Percentiles rank a stretch among this genome's conserved stretches.
These are phyloP conservation scores for Bombus vancouverensis DNA, from an alignment of 1,140 invertebrate genomes.

Conservation along the genomic window DNA sequence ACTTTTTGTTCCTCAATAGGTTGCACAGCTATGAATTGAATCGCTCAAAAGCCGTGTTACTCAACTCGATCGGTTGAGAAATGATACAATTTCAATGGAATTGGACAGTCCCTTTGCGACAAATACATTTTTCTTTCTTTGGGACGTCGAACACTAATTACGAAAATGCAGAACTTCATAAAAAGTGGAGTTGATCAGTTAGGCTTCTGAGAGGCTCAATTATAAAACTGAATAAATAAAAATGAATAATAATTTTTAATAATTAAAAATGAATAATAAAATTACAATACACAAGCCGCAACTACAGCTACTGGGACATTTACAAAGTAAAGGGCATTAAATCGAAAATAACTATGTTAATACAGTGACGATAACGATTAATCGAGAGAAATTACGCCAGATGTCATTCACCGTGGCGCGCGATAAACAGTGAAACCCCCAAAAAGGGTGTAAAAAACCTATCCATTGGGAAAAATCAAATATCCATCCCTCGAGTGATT, in stretches of 20 bases:
- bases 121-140: neutral
- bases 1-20: neutral
- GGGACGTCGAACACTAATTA: neutral
- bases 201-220: neutral
- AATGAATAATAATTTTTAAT: no score
- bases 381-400: conserved; percentile 40
- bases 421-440: neutral
- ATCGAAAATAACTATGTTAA: neutral
- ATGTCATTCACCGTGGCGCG: conserved; percentile 6
- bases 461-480: conserved; percentile 40
- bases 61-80: neutral
- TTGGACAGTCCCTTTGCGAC: neutral
- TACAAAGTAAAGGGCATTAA: neutral
- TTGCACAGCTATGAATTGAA: neutral
- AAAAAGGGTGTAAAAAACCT: neutral
- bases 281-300: neutral
- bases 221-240: neutral
- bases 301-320: neutral
- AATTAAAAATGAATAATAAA: neutral
- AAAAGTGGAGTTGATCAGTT: neutral
- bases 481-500: conserved; percentile 29
- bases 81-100: neutral
- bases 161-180: neutral
- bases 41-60: neutral
- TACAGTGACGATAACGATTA: neutral